These are phyloP conservation scores for Neodiprion lecontei DNA, from an alignment of 1,140 invertebrate species.

Conservation along the genomic window DNA sequence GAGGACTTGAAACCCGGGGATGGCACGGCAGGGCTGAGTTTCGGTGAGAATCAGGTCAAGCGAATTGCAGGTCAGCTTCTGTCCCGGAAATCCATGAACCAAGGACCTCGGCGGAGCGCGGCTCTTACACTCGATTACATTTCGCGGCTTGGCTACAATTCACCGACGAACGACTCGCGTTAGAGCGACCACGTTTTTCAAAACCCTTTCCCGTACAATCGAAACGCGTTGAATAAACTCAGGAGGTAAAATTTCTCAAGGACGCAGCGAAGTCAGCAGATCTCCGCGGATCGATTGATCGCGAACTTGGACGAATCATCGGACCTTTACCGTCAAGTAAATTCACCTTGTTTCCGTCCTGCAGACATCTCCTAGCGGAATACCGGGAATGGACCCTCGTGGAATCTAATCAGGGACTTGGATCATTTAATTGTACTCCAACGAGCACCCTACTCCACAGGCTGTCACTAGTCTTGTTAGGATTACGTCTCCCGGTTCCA, in stretches of 20 bases:
- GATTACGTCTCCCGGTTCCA: neutral
- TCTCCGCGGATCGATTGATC: no score
- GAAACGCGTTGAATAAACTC: no score
- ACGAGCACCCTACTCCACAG: neutral
- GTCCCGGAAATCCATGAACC: neutral
- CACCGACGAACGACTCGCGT: neutral
- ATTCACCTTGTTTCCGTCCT: neutral
- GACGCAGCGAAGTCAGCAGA: no score
- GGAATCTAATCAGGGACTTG: neutral
- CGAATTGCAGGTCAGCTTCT: neutral
- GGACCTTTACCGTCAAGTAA: no score
- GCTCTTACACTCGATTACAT: neutral
- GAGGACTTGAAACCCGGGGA: slow-evolving; percentile 4
- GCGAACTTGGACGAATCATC: no score
- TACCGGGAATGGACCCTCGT: neutral
- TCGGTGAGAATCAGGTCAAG: neutral
- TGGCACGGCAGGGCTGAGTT: neutral
- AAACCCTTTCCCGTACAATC: no score
- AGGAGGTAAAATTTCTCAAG: no score
- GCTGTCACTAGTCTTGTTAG: neutral
- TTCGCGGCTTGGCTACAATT: neutral
- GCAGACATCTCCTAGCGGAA: neutral
- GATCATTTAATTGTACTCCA: neutral
- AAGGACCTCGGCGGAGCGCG: neutral
- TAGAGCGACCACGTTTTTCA: no score